Base-by-base conservation (phyloP, 2,888 invertebrate species). In the Psylliodes chrysocephalus region DNA sequence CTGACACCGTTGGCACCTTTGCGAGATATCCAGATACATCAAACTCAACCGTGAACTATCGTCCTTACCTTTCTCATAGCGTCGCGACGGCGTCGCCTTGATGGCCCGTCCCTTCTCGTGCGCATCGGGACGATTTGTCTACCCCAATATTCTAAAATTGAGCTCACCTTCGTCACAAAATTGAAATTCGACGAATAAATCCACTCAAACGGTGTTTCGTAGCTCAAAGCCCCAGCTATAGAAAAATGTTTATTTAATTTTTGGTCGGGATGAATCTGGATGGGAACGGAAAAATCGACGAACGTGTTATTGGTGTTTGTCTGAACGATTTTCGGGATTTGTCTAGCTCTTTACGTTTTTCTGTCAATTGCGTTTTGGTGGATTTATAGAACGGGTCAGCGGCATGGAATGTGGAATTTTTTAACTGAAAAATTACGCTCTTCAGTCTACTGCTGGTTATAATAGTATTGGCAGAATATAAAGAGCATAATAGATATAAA, bases 171-270 rank as follows among this genome's bases (percentile, higher is more conserved):
- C 30, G 28, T 28, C 30, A 7, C 30, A 28, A 28, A 49, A 49
- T 49, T 49, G 49, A 49, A 49, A 49, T 49, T 30, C 49, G 15
- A 49, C 28, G 49, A 28, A 49, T 49, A 49, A 28, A 49, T 49
- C 49, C 30, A 49, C 49, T 49, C 49, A 49, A 49, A 49, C 49
- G 14, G 15, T 17, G 30, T 49, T 44, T 44, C 17, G 44, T 44
- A 44, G 44, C 44, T 44, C 44, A 49, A 28, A 49, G 49, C 14
- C n/a, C 15, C 8, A 8, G 14, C 25, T 14, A 49, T 49, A 30
- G 28, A 49, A 49, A 49, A 49, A 49, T 49, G 49, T 49, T 49
- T 49, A 49, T 49, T 28, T 49, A 49, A 28, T 49, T 28, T 49
- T 49, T 49, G n/a, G 12, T 15, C 28, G 17, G 49, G 25, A 47